Percentiles rank a stretch among this genome's conserved stretches.
Evolutionary conservation across 2,797 vertebrate species (phyloP).

Genomic region (Galago senegalensis): DNA sequence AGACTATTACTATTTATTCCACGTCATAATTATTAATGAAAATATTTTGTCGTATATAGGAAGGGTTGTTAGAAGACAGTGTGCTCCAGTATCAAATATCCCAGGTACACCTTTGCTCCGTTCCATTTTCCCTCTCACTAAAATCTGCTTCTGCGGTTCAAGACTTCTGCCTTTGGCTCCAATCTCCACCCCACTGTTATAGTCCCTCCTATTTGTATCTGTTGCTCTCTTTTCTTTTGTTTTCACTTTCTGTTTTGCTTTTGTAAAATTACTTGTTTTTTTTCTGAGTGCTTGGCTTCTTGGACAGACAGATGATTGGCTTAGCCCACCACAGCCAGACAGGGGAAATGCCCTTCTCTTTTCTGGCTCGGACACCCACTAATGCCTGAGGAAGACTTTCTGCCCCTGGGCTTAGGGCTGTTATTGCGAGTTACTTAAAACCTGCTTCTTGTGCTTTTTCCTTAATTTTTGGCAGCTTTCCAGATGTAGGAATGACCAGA

Average conservation of each 20-base stretch:
- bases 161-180: background rate
- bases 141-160: background rate
- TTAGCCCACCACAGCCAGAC: background rate
- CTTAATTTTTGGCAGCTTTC: slow-evolving; percentile 10
- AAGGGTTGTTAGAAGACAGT: background rate
- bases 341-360: background rate
- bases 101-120: accelerated
- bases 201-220: no score
- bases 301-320: no score
- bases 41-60: background rate
- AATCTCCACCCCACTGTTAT: no score
- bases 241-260: background rate
- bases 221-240: background rate
- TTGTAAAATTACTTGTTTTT: background rate
- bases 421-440: background rate
- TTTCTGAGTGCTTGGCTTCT: background rate
- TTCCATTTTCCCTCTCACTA: background rate
- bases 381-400: background rate
- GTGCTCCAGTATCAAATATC: background rate
- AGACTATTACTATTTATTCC: background rate
- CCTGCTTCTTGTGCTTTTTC: background rate
- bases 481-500: background rate
- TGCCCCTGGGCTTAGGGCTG: background rate
- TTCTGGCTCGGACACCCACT: background rate
- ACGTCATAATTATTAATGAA: background rate